phyloP scores from a whole-genome alignment of 1,140 invertebrate species.

The Brachionus angularis region DNA sequence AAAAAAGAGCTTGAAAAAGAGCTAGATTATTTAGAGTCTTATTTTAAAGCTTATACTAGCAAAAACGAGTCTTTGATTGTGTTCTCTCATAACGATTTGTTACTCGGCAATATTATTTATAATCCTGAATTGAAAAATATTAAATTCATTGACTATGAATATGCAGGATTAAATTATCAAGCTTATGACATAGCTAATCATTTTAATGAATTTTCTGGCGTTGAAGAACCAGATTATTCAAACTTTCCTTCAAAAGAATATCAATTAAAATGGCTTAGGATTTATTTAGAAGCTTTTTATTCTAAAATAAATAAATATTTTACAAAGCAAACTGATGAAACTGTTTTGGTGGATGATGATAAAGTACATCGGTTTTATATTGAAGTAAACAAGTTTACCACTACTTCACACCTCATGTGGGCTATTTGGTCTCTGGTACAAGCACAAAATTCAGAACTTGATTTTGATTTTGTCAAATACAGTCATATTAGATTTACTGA shows the following conservation, averaged over 20 bases:
- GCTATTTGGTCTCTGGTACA: slow-evolving; percentile 86
- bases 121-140: slow-evolving; percentile 66
- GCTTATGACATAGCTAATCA: slow-evolving; percentile 96
- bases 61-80: slow-evolving; percentile 63
- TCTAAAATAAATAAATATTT: slow-evolving; percentile 11
- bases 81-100: slow-evolving; percentile 93
- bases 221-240: slow-evolving; percentile 58
- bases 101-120: slow-evolving; percentile 86
- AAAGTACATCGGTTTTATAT: slow-evolving; percentile 69
- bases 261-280: slow-evolving; percentile 29
- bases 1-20: slow-evolving; percentile 5
- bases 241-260: slow-evolving; percentile 74
- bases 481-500: slow-evolving; percentile 49
- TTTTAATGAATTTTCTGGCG: slow-evolving; percentile 92
- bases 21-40: slow-evolving; percentile 44
- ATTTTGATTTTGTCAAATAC: slow-evolving; percentile 76
- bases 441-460: slow-evolving; percentile 78
- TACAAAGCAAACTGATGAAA: slow-evolving; percentile 19
- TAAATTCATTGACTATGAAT: slow-evolving; percentile 96
- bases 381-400: slow-evolving; percentile 72
- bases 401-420: slow-evolving; percentile 80
- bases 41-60: slow-evolving; percentile 46
- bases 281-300: slow-evolving; percentile 37
- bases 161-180: slow-evolving; percentile 86
- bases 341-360: slow-evolving; percentile 54